These are phyloP conservation scores for Philereme vetulata DNA, from an alignment of 2,888 invertebrate genomes.

Conservation along the genomic window DNA sequence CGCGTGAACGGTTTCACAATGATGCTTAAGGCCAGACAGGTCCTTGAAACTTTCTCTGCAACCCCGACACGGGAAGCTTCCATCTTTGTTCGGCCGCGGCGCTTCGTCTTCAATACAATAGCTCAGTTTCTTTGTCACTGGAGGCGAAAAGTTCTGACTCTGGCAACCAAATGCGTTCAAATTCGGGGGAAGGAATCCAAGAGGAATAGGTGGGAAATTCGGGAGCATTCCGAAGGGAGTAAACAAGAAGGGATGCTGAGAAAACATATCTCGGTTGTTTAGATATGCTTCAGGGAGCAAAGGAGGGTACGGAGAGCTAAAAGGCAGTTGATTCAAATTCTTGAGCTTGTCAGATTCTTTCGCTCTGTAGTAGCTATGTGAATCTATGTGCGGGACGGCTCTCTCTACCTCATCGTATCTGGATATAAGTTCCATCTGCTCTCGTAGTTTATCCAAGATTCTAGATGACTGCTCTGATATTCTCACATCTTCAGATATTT, in stretches of 20 bases:
- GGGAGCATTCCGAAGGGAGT: conserved; percentile 79
- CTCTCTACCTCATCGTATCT: conserved; percentile 89
- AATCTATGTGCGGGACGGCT: conserved; percentile 83
- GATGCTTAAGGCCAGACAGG: conserved; percentile 86
- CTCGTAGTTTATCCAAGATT: conserved; percentile 82
- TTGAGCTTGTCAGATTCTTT: conserved; percentile 70
- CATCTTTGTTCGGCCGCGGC: conserved; percentile 86
- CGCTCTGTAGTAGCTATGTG: conserved; percentile 70
- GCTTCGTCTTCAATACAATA: conserved; percentile 88
- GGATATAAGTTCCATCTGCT: conserved; percentile 91
- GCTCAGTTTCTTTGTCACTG: conserved; percentile 70
- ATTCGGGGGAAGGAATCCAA: conserved; percentile 73
- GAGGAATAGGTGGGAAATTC: conserved; percentile 74
- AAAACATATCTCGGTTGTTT: conserved; percentile 70
- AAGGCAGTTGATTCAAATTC: conserved; percentile 61
- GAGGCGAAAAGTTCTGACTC: conserved; percentile 67
- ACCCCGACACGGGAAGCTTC: conserved; percentile 87
- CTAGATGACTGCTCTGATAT: conserved; percentile 74
- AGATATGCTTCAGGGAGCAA: conserved; percentile 70
- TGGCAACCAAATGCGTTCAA: conserved; percentile 71
- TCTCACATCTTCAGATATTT: conserved; percentile 87
- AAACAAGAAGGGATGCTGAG: conserved; percentile 76
- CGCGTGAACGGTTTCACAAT: conserved; percentile 88
- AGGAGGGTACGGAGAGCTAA: conserved; percentile 65
- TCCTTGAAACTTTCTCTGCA: conserved; percentile 87